Evolutionary conservation across 1,140 invertebrate species (phyloP).

Genomic region (Harpegnathos saltator): DNA sequence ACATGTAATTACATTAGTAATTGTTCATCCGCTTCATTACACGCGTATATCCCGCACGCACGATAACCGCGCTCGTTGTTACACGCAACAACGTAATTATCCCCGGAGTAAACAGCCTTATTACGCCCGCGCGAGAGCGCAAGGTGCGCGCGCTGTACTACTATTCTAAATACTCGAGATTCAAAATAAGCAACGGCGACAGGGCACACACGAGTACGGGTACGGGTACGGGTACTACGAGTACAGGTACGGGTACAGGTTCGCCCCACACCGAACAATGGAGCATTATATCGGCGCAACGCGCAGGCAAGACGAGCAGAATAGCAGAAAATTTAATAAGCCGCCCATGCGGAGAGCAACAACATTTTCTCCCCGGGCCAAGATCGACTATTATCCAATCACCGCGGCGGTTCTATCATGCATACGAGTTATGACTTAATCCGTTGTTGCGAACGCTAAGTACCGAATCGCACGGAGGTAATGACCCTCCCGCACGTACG

Average conservation of each 20-base stretch:
- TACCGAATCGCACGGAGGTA: constrained; percentile 70
- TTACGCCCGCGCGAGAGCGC: constrained; percentile 23
- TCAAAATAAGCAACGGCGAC: constrained; percentile 36
- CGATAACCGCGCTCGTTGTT: constrained; percentile 32
- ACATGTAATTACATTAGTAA: constrained; percentile 33
- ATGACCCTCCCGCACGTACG: constrained; percentile 68
- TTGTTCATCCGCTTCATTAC: constrained; percentile 40
- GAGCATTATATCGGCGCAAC: constrained; percentile 38
- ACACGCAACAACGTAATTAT: constrained; percentile 26
- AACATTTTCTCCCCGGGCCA: constrained; percentile 45
- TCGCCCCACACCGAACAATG: constrained; percentile 31
- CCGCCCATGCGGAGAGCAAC: constrained; percentile 16
- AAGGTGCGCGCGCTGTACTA: background rate
- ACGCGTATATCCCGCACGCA: constrained; percentile 4
- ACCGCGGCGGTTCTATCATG: constrained; percentile 24
- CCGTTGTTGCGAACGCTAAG: constrained; percentile 72
- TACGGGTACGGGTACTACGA: background rate
- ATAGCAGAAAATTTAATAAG: constrained; percentile 72
- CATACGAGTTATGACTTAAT: constrained; percentile 83
- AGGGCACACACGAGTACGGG: background rate
- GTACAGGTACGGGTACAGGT: background rate
- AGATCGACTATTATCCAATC: constrained; percentile 68
- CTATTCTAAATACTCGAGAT: constrained; percentile 26
- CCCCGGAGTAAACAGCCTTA: constrained; percentile 27
- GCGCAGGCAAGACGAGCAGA: constrained; percentile 36